Evolutionary conservation across 2,888 invertebrate species (phyloP), one percentile per base, ranked within the genome.

Genomic region (Apomyelois bistriatella): DNA sequence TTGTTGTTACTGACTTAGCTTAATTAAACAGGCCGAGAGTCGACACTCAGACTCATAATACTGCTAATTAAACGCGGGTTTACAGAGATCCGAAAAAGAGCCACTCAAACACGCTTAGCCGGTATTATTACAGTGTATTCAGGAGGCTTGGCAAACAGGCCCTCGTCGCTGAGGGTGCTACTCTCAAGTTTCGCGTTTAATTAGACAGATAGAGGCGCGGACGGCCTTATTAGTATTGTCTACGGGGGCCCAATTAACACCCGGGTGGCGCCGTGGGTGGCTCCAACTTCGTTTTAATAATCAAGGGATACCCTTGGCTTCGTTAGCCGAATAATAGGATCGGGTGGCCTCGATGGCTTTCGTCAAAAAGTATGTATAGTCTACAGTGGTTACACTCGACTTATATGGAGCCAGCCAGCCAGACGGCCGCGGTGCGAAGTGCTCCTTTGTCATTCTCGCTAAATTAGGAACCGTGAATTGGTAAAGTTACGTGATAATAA

Each of bases 181-280:
- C 87, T 87, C 89, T 89, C 89, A 82, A 89, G 90, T 89, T 90
- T 88, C 88, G 86, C 88, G 85, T 90, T 89, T 90, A 89, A 89
- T 89, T 89, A 90, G 90, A 88, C 88, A 85, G 89, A 89, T 88
- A 89, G 88, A 88, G 79, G 85, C 88, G 85, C 88, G 88, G 86
- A 85, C 88, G 84, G 86, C 85, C 89, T 90, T 90, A 90, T 90
- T 90, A 90, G 89, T 89, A 90, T 90, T 90, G 89, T 90, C 89
- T 90, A 87, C 88, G 87, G 89, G 86, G 85, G 88, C 88, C 88
- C 89, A 90, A 90, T 89, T 89, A 90, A 88, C 90, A 85, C 90
- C 81, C 79, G 79, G 83, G 79, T 71, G 85, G 76, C 79, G 76
- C 79, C 77, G 85, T 82, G 84, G 87, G 85, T 82, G 86, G 87